Evolutionary conservation across 2,797 vertebrate genomes (phyloP).

Genomic region (Enteromius afrohamiltoni): DNA sequence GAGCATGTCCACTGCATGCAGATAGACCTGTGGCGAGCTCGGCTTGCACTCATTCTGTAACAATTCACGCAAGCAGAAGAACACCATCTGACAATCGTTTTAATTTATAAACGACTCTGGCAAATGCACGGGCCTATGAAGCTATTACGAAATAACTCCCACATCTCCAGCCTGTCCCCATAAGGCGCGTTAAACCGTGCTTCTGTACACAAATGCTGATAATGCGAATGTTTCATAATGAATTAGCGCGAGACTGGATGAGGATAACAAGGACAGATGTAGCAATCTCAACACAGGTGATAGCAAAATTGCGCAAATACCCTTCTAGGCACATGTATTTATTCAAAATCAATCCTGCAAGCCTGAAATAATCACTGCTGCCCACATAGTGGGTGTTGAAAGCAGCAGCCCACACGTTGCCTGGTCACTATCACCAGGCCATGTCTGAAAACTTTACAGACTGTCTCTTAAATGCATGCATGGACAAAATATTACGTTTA

Average conservation of each 20-base stretch:
- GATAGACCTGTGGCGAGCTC: conserved; percentile 46
- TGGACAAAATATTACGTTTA: conserved; percentile 28
- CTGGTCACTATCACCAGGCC: conserved; percentile 29
- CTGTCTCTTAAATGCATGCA: conserved; percentile 26
- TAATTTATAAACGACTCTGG: neutral
- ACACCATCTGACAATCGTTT: conserved; percentile 6
- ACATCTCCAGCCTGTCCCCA: neutral
- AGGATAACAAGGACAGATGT: conserved; percentile 1
- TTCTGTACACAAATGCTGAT: conserved; percentile 3
- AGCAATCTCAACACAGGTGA: conserved; percentile 38
- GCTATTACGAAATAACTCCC: conserved; percentile 28
- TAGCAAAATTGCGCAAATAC: conserved; percentile 33
- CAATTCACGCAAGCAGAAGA: neutral
- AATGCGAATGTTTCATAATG: conserved; percentile 11
- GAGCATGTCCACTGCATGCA: conserved; percentile 33
- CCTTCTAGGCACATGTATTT: neutral
- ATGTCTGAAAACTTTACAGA: conserved; percentile 45
- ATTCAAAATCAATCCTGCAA: neutral
- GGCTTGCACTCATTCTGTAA: neutral
- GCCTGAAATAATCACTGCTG: neutral
- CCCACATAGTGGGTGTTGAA: conserved; percentile 22
- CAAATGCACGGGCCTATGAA: conserved; percentile 13
- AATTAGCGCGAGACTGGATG: neutral
- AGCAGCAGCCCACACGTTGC: conserved; percentile 13
- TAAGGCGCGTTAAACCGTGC: neutral